Percentiles rank a stretch among this genome's conserved stretches.
Evolutionary conservation across 1,140 invertebrate genomes (phyloP).

Genomic region (Plodia interpunctella): DNA sequence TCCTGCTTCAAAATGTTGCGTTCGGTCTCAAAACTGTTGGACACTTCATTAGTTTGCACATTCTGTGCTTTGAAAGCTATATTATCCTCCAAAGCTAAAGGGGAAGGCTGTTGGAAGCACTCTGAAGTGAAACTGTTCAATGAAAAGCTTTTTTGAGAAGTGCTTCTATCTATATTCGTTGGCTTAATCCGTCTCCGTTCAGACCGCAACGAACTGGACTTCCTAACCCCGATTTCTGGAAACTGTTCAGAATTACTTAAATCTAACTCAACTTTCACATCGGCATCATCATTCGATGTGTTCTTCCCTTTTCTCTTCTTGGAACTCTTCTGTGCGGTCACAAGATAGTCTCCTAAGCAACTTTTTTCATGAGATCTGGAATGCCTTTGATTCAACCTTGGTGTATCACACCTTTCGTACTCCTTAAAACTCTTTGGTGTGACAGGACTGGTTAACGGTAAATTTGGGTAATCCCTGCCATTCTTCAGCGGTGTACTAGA

Average conservation of each 20-base stretch:
- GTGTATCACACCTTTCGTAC: constrained; percentile 59
- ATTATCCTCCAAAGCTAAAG: constrained; percentile 56
- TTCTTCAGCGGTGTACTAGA: constrained; percentile 69
- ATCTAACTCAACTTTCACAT: constrained; percentile 50
- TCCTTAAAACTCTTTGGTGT: constrained; percentile 50
- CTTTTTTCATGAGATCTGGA: constrained; percentile 57
- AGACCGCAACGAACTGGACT: constrained; percentile 47
- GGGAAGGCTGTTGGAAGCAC: constrained; percentile 44
- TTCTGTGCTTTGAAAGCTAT: constrained; percentile 62
- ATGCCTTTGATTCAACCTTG: constrained; percentile 41
- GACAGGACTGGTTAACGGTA: constrained; percentile 45
- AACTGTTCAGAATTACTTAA: constrained; percentile 62
- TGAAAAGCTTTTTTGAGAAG: constrained; percentile 48
- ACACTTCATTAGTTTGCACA: constrained; percentile 50
- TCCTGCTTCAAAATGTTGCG: constrained; percentile 66
- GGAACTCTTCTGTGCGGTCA: constrained; percentile 41
- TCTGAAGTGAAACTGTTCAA: constrained; percentile 55
- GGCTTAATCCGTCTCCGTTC: constrained; percentile 68
- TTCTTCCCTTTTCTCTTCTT: constrained; percentile 60
- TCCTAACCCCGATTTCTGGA: constrained; percentile 64
- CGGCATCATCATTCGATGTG: constrained; percentile 47
- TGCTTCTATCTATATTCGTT: constrained; percentile 56
- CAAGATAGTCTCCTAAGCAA: constrained; percentile 60
- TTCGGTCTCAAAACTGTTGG: constrained; percentile 58
- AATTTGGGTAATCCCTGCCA: constrained; percentile 56